phyloP scores from a whole-genome alignment of 2,113 vertebrate species.

The Sinocyclocheilus maitianheensis region DNA sequence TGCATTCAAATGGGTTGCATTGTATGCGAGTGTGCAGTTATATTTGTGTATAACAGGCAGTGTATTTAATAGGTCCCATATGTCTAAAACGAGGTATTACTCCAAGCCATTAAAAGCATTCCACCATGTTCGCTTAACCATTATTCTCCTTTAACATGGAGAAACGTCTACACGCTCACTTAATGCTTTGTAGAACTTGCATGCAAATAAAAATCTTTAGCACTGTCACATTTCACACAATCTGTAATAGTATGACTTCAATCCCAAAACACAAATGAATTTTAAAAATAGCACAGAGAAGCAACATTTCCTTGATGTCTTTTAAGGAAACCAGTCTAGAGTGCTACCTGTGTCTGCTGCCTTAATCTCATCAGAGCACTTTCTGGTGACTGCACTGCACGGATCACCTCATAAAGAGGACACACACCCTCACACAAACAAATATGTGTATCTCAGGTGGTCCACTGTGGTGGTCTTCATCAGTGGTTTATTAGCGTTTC shows the following conservation, averaged over 20 bases:
- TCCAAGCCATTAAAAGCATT: conserved; percentile 50
- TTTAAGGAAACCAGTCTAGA: neutral
- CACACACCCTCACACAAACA: conserved; percentile 32
- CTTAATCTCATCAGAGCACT: conserved; percentile 58
- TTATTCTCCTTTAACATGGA: conserved; percentile 34
- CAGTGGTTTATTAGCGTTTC: conserved; percentile 63
- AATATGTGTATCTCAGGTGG: conserved; percentile 63
- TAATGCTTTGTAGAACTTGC: neutral
- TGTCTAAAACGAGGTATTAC: conserved; percentile 54
- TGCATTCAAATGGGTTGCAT: neutral
- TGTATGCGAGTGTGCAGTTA: conserved; percentile 14
- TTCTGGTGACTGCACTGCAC: conserved; percentile 50
- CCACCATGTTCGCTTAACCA: conserved; percentile 38
- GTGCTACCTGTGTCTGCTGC: conserved; percentile 31
- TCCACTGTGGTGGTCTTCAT: conserved; percentile 72
- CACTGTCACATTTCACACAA: neutral
- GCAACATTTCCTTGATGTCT: neutral
- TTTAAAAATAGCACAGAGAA: neutral
- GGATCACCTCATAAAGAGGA: conserved; percentile 67
- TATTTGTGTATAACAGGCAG: conserved; percentile 47
- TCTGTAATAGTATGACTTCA: neutral
- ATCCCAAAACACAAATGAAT: conserved; percentile 8
- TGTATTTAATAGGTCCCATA: conserved; percentile 66
- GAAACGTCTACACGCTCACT: neutral
- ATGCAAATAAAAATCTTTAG: neutral